Conservation (phyloP, 1,140 invertebrate genomes). For the Thaumetopoea pityocampa region DNA sequence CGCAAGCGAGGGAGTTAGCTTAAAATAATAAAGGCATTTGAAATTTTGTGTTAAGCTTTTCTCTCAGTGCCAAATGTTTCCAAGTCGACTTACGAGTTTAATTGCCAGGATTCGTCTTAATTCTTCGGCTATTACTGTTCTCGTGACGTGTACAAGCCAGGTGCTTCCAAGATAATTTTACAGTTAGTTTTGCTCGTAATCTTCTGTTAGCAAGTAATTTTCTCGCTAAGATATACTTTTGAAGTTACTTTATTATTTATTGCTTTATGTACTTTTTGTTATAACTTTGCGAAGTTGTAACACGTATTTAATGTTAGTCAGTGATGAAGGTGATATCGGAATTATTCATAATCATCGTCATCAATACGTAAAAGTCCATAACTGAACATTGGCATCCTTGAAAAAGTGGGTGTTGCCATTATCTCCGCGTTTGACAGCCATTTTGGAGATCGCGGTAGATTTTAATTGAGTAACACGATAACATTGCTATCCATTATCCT, state of each 20-base stretch:
- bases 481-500: too few species aligned
- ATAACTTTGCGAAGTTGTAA: too few species aligned
- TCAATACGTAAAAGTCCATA: too few species aligned
- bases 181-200: constrained; percentile 19
- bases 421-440: too few species aligned
- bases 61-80: constrained; percentile 30
- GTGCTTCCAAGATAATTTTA: constrained; percentile 24
- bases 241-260: constrained; percentile 14
- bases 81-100: constrained; percentile 30
- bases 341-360: too few species aligned
- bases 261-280: too few species aligned
- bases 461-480: too few species aligned
- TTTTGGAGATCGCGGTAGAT: too few species aligned
- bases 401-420: too few species aligned
- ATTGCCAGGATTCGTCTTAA: constrained; percentile 35
- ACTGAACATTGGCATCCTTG: too few species aligned
- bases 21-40: constrained; percentile 32
- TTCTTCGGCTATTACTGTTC: constrained; percentile 30
- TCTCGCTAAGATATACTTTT: constrained; percentile 6
- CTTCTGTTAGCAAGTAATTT: constrained; percentile 17
- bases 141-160: constrained; percentile 24
- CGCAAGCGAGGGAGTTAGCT: constrained; percentile 15
- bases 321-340: too few species aligned
- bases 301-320: too few species aligned
- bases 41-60: constrained; percentile 29